A percentile compares a stretch with the other conserved stretches of the same genome.
Conservation (phyloP, 2,888 invertebrate genomes). For the Acrobasis consociella region DNA sequence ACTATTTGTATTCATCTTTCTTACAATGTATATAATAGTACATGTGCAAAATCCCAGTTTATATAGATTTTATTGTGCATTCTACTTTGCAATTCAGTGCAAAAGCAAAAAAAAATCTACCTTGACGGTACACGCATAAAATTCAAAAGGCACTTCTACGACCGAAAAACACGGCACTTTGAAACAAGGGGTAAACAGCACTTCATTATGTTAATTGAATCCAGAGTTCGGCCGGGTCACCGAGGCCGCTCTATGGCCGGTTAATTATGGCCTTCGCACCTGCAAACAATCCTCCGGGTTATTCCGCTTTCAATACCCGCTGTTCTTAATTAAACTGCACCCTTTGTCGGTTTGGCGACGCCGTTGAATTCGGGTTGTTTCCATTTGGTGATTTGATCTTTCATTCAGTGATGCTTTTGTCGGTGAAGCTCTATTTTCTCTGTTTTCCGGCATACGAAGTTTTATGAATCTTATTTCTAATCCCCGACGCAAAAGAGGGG, state of each 20-base stretch:
- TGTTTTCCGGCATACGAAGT: no score
- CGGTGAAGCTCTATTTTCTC: not conserved
- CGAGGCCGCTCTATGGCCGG: conserved; percentile 23
- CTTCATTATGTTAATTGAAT: conserved; percentile 27
- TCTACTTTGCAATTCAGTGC: no score
- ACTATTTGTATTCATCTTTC: no score
- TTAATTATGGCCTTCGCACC: conserved; percentile 27
- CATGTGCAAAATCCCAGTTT: no score
- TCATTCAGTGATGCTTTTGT: not conserved
- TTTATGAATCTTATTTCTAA: no score
- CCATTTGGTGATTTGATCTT: not conserved
- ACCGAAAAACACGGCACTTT: not conserved
- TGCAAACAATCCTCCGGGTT: conserved; percentile 21
- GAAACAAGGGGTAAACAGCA: conserved; percentile 5
- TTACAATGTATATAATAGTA: no score
- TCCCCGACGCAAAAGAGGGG: no score
- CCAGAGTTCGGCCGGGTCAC: conserved; percentile 18
- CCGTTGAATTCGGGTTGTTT: conserved; percentile 5
- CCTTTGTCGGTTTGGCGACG: conserved; percentile 19
- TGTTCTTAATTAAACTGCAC: conserved; percentile 31
- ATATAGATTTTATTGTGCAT: no score
- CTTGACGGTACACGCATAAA: no score
- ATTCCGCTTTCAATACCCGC: conserved; percentile 17
- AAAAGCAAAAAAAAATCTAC: no score
- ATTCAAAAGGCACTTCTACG: no score